These are phyloP conservation scores for Pediacus dermestoides DNA, from an alignment of 2,888 invertebrate species.

Conservation along the genomic window DNA sequence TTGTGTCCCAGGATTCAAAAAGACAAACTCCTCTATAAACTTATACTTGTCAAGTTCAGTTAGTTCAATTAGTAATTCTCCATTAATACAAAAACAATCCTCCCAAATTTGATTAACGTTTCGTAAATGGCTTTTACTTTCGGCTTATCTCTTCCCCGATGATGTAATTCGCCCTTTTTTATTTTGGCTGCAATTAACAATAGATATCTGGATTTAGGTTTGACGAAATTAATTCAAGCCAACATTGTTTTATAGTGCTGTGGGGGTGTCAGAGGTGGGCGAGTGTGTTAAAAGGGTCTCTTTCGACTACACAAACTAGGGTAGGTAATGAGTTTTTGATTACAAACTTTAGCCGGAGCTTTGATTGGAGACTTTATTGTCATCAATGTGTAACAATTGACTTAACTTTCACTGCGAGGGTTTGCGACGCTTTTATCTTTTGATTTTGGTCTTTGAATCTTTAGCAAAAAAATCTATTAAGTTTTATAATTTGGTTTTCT, in stretches of 20 bases:
- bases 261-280: background rate
- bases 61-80: too few species aligned
- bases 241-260: constrained; percentile 25
- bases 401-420: constrained; percentile 34
- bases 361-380: constrained; percentile 14
- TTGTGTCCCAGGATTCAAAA: too few species aligned
- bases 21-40: too few species aligned
- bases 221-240: constrained; percentile 30
- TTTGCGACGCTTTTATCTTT: constrained; percentile 30
- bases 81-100: too few species aligned
- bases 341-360: constrained; percentile 33
- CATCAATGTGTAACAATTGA: constrained; percentile 37
- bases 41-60: too few species aligned
- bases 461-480: too few species aligned
- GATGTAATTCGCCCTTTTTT: too few species aligned
- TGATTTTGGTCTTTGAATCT: constrained; percentile 12
- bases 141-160: too few species aligned
- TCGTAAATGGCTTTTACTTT: too few species aligned
- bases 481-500: too few species aligned
- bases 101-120: too few species aligned
- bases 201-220: constrained; percentile 19
- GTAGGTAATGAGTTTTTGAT: constrained; percentile 46
- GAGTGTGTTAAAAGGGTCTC: constrained; percentile 12
- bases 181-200: constrained; percentile 5
- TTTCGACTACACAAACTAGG: constrained; percentile 14